Conservation (phyloP, 2,113 vertebrate species). For the Sander lucioperca region DNA sequence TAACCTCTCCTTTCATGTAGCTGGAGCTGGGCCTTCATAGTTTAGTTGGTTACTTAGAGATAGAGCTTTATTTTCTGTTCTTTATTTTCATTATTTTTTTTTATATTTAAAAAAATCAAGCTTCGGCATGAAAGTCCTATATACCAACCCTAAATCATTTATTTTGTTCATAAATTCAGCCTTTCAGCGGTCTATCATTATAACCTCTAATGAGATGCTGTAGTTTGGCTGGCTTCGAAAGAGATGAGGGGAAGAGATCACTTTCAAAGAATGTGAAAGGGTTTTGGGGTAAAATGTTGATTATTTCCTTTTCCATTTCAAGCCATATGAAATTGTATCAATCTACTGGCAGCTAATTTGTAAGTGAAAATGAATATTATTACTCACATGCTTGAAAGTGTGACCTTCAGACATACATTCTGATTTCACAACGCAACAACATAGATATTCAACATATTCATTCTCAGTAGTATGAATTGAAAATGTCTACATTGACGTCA, state of each 20-base stretch:
- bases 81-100: too few species aligned
- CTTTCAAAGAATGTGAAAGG: too few species aligned
- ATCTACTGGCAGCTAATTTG: too few species aligned
- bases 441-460: not conserved
- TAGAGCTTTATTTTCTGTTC: too few species aligned
- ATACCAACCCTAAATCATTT: not conserved
- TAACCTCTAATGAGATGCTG: too few species aligned
- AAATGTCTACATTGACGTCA: not conserved
- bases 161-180: not conserved
- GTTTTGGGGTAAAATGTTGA: too few species aligned
- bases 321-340: too few species aligned
- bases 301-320: too few species aligned
- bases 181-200: not conserved
- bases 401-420: not conserved
- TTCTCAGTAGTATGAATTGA: not conserved
- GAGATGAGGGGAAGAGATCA: too few species aligned
- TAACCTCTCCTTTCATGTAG: too few species aligned
- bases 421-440: not conserved
- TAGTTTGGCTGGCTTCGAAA: too few species aligned
- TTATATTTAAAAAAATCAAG: not conserved
- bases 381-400: not conserved
- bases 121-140: not conserved
- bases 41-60: too few species aligned
- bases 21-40: not conserved
- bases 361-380: not conserved